Conservation (phyloP, 1,140 invertebrate species). For the Gryllus bimaculatus region DNA sequence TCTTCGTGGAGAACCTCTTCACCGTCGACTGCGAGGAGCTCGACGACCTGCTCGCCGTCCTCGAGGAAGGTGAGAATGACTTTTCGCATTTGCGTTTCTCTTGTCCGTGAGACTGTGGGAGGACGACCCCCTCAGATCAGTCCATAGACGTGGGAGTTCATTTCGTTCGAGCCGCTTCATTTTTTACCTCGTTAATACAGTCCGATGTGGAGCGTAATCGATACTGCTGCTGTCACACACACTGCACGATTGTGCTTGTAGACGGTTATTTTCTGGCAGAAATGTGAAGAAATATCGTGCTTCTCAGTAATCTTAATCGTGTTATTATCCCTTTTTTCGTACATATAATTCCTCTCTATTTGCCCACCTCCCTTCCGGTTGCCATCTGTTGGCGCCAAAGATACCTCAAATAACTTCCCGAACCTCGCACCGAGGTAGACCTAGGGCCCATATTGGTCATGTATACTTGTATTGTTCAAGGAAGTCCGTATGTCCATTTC, state of each 20-base stretch:
- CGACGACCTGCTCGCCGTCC: constrained; percentile 86
- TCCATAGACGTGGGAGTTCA: not conserved
- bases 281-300: not conserved
- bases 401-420: too few relatives aligned
- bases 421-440: too few relatives aligned
- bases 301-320: not conserved
- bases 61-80: constrained; percentile 73
- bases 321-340: not conserved
- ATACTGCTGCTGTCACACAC: not conserved
- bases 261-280: not conserved
- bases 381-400: too few relatives aligned
- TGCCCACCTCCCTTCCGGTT: too few relatives aligned
- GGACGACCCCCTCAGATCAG: not conserved
- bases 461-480: too few relatives aligned
- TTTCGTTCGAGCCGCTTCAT: not conserved
- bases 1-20: constrained; percentile 93
- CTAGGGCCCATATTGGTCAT: too few relatives aligned
- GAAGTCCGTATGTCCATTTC: too few relatives aligned
- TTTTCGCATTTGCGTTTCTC: not conserved
- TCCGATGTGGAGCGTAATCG: not conserved
- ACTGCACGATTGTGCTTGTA: not conserved
- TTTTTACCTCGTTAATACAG: not conserved
- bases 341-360: too few relatives aligned
- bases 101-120: not conserved
- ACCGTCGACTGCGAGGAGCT: constrained; percentile 87